phyloP scores from a whole-genome alignment of 2,888 invertebrate species.

The Agyllia agylla region DNA sequence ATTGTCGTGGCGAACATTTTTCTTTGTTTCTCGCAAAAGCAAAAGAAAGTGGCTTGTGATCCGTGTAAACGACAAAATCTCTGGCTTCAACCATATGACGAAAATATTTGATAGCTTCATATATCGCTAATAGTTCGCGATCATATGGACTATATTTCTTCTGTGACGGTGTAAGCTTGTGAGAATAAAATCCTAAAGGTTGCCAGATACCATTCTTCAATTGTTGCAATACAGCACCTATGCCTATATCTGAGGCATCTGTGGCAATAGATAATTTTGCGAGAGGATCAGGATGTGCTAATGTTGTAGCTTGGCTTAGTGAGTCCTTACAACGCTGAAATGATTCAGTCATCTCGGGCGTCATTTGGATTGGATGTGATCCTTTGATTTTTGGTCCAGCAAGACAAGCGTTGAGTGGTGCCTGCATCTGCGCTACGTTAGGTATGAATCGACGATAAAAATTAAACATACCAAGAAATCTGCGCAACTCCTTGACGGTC shows the following conservation, averaged over 20 bases:
- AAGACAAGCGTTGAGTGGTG: neutral
- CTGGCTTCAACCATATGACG: neutral
- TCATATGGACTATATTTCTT: neutral
- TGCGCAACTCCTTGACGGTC: neutral
- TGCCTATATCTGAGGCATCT: neutral
- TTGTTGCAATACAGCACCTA: neutral
- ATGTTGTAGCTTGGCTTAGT: neutral
- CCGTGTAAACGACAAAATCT: neutral
- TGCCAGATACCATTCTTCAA: neutral
- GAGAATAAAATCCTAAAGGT: neutral
- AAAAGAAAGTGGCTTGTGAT: neutral
- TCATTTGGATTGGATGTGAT: neutral
- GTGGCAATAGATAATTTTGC: neutral
- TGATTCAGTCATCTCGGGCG: neutral
- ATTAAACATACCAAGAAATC: neutral
- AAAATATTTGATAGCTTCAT: neutral
- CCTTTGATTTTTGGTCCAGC: neutral
- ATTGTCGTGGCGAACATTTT: neutral
- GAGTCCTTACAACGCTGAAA: neutral
- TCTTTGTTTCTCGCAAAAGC: neutral
- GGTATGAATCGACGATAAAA: neutral
- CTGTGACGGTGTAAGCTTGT: neutral
- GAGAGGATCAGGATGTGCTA: neutral
- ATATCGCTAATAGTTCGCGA: neutral
- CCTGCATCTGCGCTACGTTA: neutral